These are phyloP conservation scores for Gavia stellata DNA, from an alignment of 2,113 vertebrate genomes.

Conservation along the genomic window DNA sequence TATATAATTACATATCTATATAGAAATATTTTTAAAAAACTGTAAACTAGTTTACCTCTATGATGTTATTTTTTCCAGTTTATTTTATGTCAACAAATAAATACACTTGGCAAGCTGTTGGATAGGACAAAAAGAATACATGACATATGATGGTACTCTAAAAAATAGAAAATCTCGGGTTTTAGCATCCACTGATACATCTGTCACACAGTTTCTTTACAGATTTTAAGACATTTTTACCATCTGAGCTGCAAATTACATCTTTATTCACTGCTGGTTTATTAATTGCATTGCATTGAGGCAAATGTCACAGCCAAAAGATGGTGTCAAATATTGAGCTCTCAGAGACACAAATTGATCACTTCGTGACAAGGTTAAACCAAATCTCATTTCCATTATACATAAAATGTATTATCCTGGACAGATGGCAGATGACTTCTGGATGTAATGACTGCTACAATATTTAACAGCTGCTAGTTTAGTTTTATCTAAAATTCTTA, in stretches of 20 bases:
- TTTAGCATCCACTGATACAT: background rate
- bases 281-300: constrained; percentile 13
- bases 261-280: background rate
- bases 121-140: background rate
- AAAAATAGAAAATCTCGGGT: background rate
- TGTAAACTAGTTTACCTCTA: background rate
- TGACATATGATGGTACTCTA: background rate
- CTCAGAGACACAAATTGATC: background rate
- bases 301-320: constrained; percentile 3
- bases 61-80: background rate
- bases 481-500: background rate
- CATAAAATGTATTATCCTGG: background rate
- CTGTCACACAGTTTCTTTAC: background rate
- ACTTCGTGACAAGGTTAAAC: background rate
- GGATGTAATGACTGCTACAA: background rate
- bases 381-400: background rate
- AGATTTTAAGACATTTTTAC: background rate
- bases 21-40: background rate
- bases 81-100: background rate
- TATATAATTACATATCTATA: background rate
- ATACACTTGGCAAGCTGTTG: background rate
- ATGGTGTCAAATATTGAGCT: background rate
- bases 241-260: background rate
- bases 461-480: constrained; percentile 19
- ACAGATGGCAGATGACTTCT: constrained; percentile 2